Percentiles rank a stretch among this genome's conserved stretches.
Conservation (phyloP, 30 jellyfish, hydroid and myxozoan genomes). For the Aurelia coerulea region DNA sequence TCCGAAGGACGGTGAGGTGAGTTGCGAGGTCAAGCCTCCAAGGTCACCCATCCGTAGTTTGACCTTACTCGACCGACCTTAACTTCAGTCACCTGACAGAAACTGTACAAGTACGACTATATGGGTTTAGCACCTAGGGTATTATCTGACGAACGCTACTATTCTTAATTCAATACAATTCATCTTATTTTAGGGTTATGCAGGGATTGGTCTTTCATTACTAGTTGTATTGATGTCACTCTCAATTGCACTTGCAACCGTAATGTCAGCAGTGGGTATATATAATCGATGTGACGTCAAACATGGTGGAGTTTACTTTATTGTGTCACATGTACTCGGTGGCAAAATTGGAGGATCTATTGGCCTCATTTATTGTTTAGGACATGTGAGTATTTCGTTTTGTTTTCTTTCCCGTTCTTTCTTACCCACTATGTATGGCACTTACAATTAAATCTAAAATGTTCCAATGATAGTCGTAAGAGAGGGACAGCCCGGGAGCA, state of each 20-base stretch:
- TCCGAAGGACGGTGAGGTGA: too few species aligned
- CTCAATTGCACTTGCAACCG: conserved; percentile 91
- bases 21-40: too few species aligned
- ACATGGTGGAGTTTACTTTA: conserved; percentile 93
- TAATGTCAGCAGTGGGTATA: conserved; percentile 97
- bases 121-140: too few species aligned
- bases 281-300: conserved; percentile 83
- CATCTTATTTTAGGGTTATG: conserved; percentile 78
- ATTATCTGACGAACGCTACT: too few species aligned
- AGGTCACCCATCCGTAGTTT: too few species aligned
- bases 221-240: conserved; percentile 72
- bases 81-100: too few species aligned
- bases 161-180: too few species aligned
- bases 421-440: neutral
- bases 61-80: too few species aligned
- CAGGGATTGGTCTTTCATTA: conserved; percentile 95
- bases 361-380: conserved; percentile 88
- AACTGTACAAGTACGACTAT: too few species aligned
- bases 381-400: conserved; percentile 72
- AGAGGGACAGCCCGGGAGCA: too few species aligned
- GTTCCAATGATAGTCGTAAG: too few species aligned
- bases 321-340: conserved; percentile 95
- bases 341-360: conserved; percentile 95
- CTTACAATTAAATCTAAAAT: neutral
- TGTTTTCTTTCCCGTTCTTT: too few species aligned